Evolutionary conservation across 2,797 vertebrate genomes (phyloP).

Genomic region (Pelochelys cantorii): DNA sequence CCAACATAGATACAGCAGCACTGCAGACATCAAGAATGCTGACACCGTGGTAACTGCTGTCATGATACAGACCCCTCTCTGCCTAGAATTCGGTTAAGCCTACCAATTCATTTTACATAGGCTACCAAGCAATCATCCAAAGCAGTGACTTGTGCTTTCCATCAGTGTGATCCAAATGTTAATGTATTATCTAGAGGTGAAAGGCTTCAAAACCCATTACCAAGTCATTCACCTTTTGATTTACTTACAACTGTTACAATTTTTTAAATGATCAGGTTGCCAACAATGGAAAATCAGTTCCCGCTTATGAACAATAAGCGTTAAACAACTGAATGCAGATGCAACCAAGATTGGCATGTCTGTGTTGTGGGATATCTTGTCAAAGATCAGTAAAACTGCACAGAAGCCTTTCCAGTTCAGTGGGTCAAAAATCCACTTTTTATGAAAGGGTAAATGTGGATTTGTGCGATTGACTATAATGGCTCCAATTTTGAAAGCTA

Average conservation of each 20-base stretch:
- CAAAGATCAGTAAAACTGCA: constrained; percentile 50
- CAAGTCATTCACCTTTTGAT: background rate
- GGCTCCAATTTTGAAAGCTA: constrained; percentile 78
- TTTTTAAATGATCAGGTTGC: constrained; percentile 1
- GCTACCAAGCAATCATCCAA: background rate
- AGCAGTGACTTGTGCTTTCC: constrained; percentile 8
- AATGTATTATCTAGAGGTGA: background rate
- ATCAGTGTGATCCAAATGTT: background rate
- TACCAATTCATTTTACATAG: background rate
- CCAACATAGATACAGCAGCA: background rate
- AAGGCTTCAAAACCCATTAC: background rate
- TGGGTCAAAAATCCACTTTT: constrained; percentile 78
- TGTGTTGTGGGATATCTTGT: constrained; percentile 41
- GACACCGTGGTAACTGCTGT: fast-evolving
- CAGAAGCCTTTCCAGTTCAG: constrained; percentile 76
- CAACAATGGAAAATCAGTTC: background rate
- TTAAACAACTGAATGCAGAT: constrained; percentile 1
- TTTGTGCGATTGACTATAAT: constrained; percentile 80
- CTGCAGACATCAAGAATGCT: background rate
- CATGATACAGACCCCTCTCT: fast-evolving
- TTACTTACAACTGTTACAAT: background rate
- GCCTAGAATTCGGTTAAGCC: fast-evolving
- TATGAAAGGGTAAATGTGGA: constrained; percentile 70
- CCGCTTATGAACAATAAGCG: background rate
- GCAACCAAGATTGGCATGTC: constrained; percentile 2